Base-by-base conservation (phyloP, 1,140 invertebrate genomes). In the Diachasma alloeum region DNA sequence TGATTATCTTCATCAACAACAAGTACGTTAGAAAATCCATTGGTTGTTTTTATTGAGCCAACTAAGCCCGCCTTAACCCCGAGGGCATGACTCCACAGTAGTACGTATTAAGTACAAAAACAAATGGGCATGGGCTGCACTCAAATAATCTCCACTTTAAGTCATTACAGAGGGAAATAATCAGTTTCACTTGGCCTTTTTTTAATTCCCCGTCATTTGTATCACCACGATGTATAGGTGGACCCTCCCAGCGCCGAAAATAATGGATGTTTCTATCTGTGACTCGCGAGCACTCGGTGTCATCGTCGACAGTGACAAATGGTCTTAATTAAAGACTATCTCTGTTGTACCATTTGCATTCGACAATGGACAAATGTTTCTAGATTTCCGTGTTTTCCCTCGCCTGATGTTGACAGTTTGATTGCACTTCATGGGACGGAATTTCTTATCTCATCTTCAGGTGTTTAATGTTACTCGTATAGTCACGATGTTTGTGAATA, bases 251-350 rank as follows among this genome's bases (percentile, higher is more conserved):
- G 22, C 53, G 44, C 53, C 67, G 31, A 68, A 74, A 74, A 15
- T 78, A 78, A 78, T 77, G 72, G 42, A 72, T 48, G 44, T 67
- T 17, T 59, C 66, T 73, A n/a, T 77, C 71, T 31, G 31, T 6
- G 6, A 6, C 31, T 77, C 71, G 66, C 71, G 72, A 77, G 56
- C 70, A 24, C 24, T 69, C 56, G 44, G 76, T 77, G 76, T 77
- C 76, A 74, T 72, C 39, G 70, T 26, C 68, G 76, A 73, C 76
- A 77, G 73, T 73, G 72, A 77, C 76, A 69, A 77, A 77, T 74
- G 71, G 48, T 77, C 70, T 77, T 73, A 73, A 77, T 77, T 77
- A 74, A 56, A 69, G 59, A 63, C 31, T 42, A 72, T 46, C 36
- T 24, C 48, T 42, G 69, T 22, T 19, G 63, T 73, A 77, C 76